These are phyloP conservation scores for Caradrina kadenii DNA, from an alignment of 2,888 invertebrate species.

Conservation along the genomic window DNA sequence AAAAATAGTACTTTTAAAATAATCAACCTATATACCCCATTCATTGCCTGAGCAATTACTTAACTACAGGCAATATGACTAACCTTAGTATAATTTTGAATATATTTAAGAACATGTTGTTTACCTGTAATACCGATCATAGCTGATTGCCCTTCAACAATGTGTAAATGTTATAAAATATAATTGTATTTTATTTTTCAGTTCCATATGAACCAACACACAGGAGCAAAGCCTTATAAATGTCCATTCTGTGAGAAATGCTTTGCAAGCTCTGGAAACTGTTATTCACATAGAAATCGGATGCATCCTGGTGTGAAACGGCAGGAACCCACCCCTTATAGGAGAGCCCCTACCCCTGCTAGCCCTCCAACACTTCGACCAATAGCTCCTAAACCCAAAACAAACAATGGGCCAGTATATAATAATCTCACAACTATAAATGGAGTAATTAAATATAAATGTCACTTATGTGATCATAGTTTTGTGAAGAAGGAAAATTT, in stretches of 20 bases:
- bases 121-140: neutral
- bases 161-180: neutral
- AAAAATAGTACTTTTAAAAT: neutral
- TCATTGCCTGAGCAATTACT: too few relatives aligned
- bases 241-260: conserved; percentile 94
- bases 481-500: conserved; percentile 82
- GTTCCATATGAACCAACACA: conserved; percentile 94
- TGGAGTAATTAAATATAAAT: conserved; percentile 77
- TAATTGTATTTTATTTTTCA: conserved; percentile 73
- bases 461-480: conserved; percentile 78
- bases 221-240: conserved; percentile 93
- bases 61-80: too few relatives aligned
- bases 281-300: conserved; percentile 93
- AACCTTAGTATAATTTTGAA: neutral
- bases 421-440: conserved; percentile 67
- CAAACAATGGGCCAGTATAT: conserved; percentile 22
- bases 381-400: conserved; percentile 44
- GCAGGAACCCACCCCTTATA: conserved; percentile 53
- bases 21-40: neutral
- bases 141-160: neutral
- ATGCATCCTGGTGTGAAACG: conserved; percentile 92
- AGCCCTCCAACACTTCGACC: conserved; percentile 34
- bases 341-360: conserved; percentile 20
- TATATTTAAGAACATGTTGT: neutral
- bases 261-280: conserved; percentile 94